Percentiles rank a stretch among this genome's conserved stretches.
Conservation (phyloP, 2,797 vertebrate species). For the Onychomys leucogaster region DNA sequence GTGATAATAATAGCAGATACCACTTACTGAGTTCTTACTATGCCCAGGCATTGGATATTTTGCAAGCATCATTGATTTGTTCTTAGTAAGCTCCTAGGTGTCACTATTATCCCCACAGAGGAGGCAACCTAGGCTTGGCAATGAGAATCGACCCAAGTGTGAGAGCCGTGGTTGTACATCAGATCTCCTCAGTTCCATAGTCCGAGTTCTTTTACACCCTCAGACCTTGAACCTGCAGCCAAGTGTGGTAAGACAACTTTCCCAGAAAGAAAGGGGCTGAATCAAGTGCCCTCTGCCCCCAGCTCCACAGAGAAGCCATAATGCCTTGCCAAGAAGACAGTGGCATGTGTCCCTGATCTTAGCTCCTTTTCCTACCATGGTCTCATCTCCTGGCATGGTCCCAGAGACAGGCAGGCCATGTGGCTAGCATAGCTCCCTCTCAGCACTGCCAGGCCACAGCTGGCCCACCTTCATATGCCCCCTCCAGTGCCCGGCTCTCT, state of each 20-base stretch:
- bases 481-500: conserved; percentile 63
- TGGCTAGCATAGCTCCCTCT: conserved; percentile 77
- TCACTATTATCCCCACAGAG: neutral
- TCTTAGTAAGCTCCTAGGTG: neutral
- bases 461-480: conserved; percentile 69
- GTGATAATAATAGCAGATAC: neutral
- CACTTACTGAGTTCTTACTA: neutral
- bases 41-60: neutral
- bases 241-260: conserved; percentile 72
- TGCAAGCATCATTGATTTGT: neutral
- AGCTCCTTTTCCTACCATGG: conserved; percentile 55
- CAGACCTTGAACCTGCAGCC: conserved; percentile 47
- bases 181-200: neutral
- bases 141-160: neutral
- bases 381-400: conserved; percentile 65
- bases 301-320: conserved; percentile 24
- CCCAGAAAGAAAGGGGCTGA: conserved; percentile 66
- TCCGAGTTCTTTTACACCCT: conserved; percentile 50
- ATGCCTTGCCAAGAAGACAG: conserved; percentile 61
- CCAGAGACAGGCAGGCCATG: conserved; percentile 68
- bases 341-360: conserved; percentile 49
- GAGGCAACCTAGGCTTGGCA: neutral
- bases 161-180: conserved; percentile 18
- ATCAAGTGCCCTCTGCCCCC: conserved; percentile 70
- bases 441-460: conserved; percentile 73